These are phyloP conservation scores for Sebastes fasciatus DNA, from an alignment of 2,113 vertebrate species.

Conservation along the genomic window DNA sequence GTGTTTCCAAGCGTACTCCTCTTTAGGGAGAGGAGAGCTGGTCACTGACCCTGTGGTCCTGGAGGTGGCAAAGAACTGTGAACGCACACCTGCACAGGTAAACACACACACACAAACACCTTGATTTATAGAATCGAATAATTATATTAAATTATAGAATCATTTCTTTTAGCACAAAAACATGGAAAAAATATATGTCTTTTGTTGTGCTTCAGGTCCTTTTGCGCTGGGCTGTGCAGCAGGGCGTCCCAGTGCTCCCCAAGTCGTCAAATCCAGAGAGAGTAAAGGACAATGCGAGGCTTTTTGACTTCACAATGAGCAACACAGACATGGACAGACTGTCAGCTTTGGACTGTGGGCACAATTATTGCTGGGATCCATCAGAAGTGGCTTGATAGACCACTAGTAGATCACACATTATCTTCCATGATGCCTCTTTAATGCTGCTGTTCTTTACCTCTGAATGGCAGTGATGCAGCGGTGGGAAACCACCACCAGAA, in stretches of 20 bases:
- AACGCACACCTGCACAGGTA: slow-evolving; percentile 83
- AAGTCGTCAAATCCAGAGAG: slow-evolving; percentile 82
- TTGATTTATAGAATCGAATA: not conserved
- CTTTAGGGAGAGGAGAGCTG: slow-evolving; percentile 84
- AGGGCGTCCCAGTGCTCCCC: slow-evolving; percentile 84
- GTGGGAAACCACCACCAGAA: not conserved
- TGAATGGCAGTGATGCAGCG: not conserved
- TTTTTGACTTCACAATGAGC: slow-evolving; percentile 85
- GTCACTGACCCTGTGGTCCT: slow-evolving; percentile 74
- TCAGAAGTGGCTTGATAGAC: slow-evolving; percentile 76
- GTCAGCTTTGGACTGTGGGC: slow-evolving; percentile 77
- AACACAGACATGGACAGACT: slow-evolving; percentile 80
- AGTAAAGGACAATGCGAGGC: slow-evolving; percentile 76
- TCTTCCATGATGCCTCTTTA: not conserved
- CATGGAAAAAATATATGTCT: not conserved
- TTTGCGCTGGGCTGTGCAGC: slow-evolving; percentile 87
- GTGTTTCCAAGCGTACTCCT: slow-evolving; percentile 88
- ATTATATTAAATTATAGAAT: no score
- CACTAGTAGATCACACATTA: not conserved
- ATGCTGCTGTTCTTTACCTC: not conserved
- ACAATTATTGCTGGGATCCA: slow-evolving; percentile 87
- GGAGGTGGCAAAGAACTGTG: slow-evolving; percentile 74
- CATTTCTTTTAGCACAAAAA: no score
- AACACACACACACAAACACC: not conserved
- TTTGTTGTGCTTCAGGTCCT: slow-evolving; percentile 68